Evolutionary conservation across 1,140 invertebrate species (phyloP).

Genomic region (Lepidotrigona ventralis): DNA sequence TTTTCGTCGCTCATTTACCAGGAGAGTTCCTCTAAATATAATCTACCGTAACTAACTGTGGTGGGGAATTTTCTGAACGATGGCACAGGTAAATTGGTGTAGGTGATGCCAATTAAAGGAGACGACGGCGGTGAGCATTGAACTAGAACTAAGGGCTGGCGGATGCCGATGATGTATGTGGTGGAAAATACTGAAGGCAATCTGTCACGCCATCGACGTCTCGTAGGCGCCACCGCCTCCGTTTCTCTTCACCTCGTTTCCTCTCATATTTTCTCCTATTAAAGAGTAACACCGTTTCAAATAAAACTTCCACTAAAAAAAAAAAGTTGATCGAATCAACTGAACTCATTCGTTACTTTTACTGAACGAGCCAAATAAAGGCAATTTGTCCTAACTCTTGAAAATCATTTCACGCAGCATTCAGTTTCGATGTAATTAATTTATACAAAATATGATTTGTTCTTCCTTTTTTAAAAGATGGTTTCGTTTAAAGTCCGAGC

Average conservation of each 20-base stretch:
- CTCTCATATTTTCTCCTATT: constrained; percentile 3
- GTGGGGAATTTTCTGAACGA: constrained; percentile 43
- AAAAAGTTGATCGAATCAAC: no score
- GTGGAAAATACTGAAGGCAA: constrained; percentile 79
- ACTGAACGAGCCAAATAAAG: no score
- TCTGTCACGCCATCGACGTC: constrained; percentile 78
- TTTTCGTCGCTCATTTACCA: constrained; percentile 20
- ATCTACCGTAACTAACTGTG: constrained; percentile 39
- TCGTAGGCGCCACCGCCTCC: constrained; percentile 55
- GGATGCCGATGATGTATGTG: constrained; percentile 77
- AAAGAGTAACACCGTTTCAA: neutral
- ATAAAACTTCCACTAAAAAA: neutral
- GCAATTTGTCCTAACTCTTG: no score
- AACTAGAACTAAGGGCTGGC: constrained; percentile 74
- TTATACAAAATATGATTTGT: no score
- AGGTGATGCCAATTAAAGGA: constrained; percentile 75
- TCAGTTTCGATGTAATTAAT: no score
- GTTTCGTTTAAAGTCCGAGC: no score
- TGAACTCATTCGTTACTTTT: no score
- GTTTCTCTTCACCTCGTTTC: constrained; percentile 38
- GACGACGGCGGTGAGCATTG: constrained; percentile 68
- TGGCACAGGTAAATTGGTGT: constrained; percentile 49
- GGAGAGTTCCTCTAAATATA: constrained; percentile 13
- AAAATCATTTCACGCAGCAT: no score
- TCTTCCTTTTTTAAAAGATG: no score